A percentile compares a stretch with the other conserved stretches of the same genome.
Conservation (phyloP, 2,113 vertebrate species). For the Manacus vitellinus region DNA sequence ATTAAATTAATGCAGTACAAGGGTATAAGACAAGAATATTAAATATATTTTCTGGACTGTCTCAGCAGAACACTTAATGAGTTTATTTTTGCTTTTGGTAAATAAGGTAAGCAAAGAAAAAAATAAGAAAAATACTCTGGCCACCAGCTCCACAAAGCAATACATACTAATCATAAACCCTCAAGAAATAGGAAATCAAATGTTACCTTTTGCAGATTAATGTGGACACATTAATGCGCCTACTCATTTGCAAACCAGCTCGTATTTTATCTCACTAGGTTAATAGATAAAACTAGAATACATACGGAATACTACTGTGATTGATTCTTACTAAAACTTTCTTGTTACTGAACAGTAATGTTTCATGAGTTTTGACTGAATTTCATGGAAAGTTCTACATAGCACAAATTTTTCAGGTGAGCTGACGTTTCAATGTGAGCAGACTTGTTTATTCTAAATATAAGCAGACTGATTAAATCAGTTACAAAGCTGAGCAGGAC, state of each 20-base stretch:
- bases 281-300: background rate
- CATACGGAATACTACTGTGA: background rate
- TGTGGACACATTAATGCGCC: background rate
- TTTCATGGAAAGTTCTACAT: background rate
- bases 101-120: background rate
- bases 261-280: background rate
- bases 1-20: background rate
- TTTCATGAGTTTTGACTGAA: background rate
- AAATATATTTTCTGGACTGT: background rate
- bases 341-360: background rate
- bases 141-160: background rate
- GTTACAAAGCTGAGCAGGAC: background rate
- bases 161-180: background rate
- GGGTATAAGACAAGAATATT: background rate
- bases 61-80: background rate
- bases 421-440: background rate
- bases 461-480: background rate
- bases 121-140: background rate
- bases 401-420: background rate
- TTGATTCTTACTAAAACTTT: background rate
- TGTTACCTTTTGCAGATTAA: background rate
- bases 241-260: background rate
- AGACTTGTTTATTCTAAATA: background rate
- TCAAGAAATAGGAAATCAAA: background rate
- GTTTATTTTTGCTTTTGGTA: background rate